Percentiles rank a stretch among this genome's conserved stretches.
These are phyloP conservation scores for Champsocephalus esox DNA, from an alignment of 2,797 vertebrate species.

Conservation along the genomic window DNA sequence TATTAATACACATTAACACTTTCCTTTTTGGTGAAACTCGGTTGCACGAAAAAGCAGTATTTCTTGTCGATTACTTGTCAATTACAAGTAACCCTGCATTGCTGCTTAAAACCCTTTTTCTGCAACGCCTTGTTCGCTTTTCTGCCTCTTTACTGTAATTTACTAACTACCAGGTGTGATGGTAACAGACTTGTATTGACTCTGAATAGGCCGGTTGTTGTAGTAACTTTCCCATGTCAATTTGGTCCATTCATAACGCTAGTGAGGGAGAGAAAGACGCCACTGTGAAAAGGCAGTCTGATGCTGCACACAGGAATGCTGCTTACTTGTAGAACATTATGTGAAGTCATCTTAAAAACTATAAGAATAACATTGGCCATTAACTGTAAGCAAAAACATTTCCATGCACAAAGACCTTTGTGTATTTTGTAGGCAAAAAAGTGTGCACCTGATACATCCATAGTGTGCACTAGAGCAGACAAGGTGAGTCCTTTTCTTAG, in stretches of 20 bases:
- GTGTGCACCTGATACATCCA: background rate
- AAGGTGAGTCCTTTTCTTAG: background rate
- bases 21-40: background rate
- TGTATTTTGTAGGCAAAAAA: background rate
- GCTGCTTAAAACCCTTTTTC: background rate
- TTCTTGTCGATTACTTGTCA: fast-evolving
- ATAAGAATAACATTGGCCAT: background rate
- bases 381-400: background rate
- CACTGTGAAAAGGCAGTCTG: constrained; percentile 55
- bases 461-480: background rate
- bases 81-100: background rate
- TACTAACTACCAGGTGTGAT: constrained; percentile 50
- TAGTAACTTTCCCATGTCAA: constrained; percentile 47
- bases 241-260: constrained; percentile 61
- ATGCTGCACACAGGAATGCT: constrained; percentile 40
- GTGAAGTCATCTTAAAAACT: background rate
- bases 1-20: background rate
- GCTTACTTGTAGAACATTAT: background rate
- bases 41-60: background rate
- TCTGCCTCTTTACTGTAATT: background rate
- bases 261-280: constrained; percentile 56
- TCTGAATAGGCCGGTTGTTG: constrained; percentile 72
- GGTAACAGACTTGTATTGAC: constrained; percentile 11
- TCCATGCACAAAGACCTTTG: background rate
- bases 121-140: background rate